Evolutionary conservation across 2,797 vertebrate genomes (phyloP), one percentile per base, ranked within the genome.

Genomic region (Gymnoscopelus microlampas): DNA sequence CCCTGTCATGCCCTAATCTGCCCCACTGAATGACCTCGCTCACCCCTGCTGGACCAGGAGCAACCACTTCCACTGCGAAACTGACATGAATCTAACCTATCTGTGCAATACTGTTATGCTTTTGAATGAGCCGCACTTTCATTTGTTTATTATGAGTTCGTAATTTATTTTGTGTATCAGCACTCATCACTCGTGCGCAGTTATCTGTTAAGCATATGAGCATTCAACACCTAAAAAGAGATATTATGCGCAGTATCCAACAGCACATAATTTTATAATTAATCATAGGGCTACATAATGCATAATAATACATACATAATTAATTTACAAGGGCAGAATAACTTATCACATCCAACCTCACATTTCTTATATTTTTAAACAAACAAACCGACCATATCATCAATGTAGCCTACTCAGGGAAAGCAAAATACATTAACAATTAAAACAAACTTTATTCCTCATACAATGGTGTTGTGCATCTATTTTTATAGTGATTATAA

Each of bases 31-130:
- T 85, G 73, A 90, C 81, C 86, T 65, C 66, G 8, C 35, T 83
- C 67, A 80, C 76, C 79, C 78, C 75, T 66, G 66, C 66, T 57
- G 81, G 70, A 83, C 78, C 73, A 73, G 71, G 69, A 84, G 51
- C 69, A 26, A 66, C 39, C 26, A 66, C 71, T 15, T 63, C 63
- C 35, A 35, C 66, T 56, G 63, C 60, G 69, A 14, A 44, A 66
- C 71, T 19, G 39, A 56, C 35, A 74, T 59, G 10, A 44, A 63
- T 66, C 26, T 29, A 9, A 61, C 68, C 66, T 54, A 15, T 79
- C 70, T 70, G 70, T 55, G 64, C 70, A 86, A 77, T 76, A 71
- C 29, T 53, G 24, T 39, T 58, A 58, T 11, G 72, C 57, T 71
- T 54, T 72, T 57, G 77, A 71, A 70, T 67, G 63, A 70, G 32